Evolutionary conservation across 1,140 invertebrate genomes (phyloP).

Genomic region (Centruroides sculpturatus): DNA sequence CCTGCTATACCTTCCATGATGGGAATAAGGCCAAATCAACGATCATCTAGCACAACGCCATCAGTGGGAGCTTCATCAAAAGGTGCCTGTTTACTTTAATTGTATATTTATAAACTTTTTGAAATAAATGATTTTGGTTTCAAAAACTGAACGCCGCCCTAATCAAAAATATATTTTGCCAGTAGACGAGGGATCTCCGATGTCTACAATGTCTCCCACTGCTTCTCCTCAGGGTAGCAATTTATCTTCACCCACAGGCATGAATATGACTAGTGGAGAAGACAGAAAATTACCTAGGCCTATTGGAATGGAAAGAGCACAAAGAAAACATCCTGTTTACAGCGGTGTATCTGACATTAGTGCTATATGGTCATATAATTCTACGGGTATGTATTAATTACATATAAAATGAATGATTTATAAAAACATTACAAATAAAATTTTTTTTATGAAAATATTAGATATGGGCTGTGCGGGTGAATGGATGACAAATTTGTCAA

Average conservation of each 20-base stretch:
- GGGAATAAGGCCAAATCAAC: constrained; percentile 11
- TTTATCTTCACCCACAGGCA: constrained; percentile 18
- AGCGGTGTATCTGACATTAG: too few relatives aligned
- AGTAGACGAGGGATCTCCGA: constrained; percentile 15
- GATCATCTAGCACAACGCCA: constrained; percentile 12
- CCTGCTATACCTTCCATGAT: constrained; percentile 1
- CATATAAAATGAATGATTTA: background rate
- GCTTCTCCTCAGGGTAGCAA: constrained; percentile 18
- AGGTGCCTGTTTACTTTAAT: constrained; percentile 4
- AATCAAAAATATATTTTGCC: background rate
- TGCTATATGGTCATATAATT: too few relatives aligned
- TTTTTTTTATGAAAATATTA: background rate
- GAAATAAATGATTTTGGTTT: too few relatives aligned
- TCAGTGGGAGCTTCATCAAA: constrained; percentile 16
- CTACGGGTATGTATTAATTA: too few relatives aligned
- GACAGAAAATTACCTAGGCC: constrained; percentile 21
- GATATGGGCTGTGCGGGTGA: constrained; percentile 3
- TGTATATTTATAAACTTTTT: background rate
- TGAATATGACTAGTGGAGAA: constrained; percentile 12
- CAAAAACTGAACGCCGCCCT: background rate
- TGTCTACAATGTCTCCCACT: constrained; percentile 12
- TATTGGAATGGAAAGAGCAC: constrained; percentile 25
- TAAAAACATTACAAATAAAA: background rate
- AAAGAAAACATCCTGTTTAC: background rate
- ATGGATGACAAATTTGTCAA: constrained; percentile 6